phyloP scores from a whole-genome alignment of 1,140 invertebrate genomes.

The Uloborus diversus region DNA sequence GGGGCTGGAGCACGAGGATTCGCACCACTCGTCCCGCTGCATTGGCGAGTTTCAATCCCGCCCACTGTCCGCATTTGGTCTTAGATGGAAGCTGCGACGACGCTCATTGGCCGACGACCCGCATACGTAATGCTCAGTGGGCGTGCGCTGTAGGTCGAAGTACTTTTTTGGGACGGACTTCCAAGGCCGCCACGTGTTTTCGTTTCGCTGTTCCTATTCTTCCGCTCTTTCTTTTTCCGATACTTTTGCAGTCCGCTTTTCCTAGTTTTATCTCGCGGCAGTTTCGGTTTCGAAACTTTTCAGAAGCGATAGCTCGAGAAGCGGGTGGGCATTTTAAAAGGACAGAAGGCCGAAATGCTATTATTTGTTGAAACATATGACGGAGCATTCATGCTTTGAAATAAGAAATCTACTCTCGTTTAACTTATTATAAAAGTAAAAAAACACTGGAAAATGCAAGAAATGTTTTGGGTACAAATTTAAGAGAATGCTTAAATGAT shows the following conservation, averaged over 20 bases:
- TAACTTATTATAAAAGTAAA: too few species aligned
- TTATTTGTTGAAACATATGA: too few species aligned
- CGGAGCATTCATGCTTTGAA: too few species aligned
- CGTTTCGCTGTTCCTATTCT: neutral
- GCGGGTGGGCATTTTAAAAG: neutral
- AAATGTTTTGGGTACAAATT: too few species aligned
- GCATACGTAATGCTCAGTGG: constrained; percentile 47
- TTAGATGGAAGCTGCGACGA: constrained; percentile 19
- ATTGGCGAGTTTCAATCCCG: constrained; percentile 47
- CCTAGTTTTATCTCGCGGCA: constrained; percentile 2
- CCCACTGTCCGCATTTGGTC: constrained; percentile 30
- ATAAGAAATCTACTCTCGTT: too few species aligned
- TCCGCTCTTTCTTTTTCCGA: neutral
- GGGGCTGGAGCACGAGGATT: constrained; percentile 40
- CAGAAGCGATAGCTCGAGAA: neutral
- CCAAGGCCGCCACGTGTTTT: constrained; percentile 8
- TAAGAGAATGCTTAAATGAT: too few species aligned
- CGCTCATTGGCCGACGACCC: neutral
- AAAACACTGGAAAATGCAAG: too few species aligned
- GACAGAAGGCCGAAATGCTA: too few species aligned
- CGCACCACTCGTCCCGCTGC: constrained; percentile 54
- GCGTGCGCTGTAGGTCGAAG: constrained; percentile 40
- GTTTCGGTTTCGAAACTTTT: constrained; percentile 33
- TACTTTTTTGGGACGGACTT: constrained; percentile 7
- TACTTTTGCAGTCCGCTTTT: too few species aligned